Base-by-base conservation (phyloP, 2,797 vertebrate genomes). In the Enteromius mattozi region DNA sequence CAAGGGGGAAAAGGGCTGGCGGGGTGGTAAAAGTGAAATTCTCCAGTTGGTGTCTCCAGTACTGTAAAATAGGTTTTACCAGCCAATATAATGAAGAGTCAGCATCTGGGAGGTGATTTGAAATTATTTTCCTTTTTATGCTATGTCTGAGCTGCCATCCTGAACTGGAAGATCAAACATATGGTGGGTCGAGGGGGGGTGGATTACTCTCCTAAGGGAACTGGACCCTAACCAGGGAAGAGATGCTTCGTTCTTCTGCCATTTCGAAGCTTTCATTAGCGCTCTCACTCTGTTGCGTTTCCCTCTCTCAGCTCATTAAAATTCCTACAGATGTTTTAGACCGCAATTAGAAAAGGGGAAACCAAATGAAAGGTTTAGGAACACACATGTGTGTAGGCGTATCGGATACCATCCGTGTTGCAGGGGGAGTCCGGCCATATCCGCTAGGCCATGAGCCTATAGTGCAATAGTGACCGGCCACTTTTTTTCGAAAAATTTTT, bases 151-250 rank as follows among this genome's bases (percentile, higher is more conserved):
- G 71, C 89, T 77, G 86, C 78, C 75, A 65, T 85, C 83, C 84
- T 87, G 80, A 90, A 88, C 88, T 13, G 35, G 88, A 87, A 91
- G 91, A 93, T 94, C 89, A 93, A 92, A 94, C 71, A 13, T 61
- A 77, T 42, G 3, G 65, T 27, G 14, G 78, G 83, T 47, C 16
- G 6, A 30, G 35, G 16, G 14, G 54, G 24, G 71, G 71, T 65
- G 49, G 27, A 24, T 61, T 77, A 63, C 45, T 61, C 54, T 69
- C 74, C 74, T 56, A 30, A 27, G 82, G 82, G 82, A 78, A n/a
- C 74, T 83, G 63, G 74, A 83, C 74, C 49, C 49, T 77, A 69
- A 77, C 82, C 82, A 83, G 75, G 19, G 63, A 69, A 61, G n/a
- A 71, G 81, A 51, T 33, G 19, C 65, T 56, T 49, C n/a, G 27